Percentiles rank a stretch among this genome's conserved stretches.
These are phyloP conservation scores for Rhynchophorus ferrugineus DNA, from an alignment of 1,140 invertebrate genomes.

Conservation along the genomic window DNA sequence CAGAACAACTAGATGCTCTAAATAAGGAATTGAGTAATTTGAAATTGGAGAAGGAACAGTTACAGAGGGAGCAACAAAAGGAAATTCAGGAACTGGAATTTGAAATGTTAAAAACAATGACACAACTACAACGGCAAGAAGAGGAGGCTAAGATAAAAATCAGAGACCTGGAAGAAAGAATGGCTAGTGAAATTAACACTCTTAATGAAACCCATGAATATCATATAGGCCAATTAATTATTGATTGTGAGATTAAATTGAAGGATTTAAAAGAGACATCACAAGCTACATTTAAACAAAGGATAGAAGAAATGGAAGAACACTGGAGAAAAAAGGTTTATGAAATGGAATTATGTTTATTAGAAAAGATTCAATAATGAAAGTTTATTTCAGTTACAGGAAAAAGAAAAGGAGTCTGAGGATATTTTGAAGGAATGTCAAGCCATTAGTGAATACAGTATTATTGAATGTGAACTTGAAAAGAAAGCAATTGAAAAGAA, in stretches of 20 bases:
- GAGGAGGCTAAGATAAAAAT: conserved; percentile 16
- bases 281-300: conserved; percentile 3
- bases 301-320: conserved; percentile 39
- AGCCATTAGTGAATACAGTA: conserved; percentile 45
- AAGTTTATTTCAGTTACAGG: conserved; percentile 33
- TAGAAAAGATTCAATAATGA: neutral
- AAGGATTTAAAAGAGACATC: conserved; percentile 37
- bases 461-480: conserved; percentile 46
- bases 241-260: conserved; percentile 37
- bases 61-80: conserved; percentile 26
- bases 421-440: conserved; percentile 46
- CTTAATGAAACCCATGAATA: conserved; percentile 29
- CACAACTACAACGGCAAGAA: conserved; percentile 28
- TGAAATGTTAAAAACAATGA: conserved; percentile 30
- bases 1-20: conserved; percentile 36
- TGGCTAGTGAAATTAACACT: conserved; percentile 34
- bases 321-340: conserved; percentile 37
- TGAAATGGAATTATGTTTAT: no score
- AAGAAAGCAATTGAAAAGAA: conserved; percentile 43
- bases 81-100: conserved; percentile 31
- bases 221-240: conserved; percentile 24
- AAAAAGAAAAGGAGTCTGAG: conserved; percentile 41
- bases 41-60: conserved; percentile 36
- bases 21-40: conserved; percentile 38
- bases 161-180: conserved; percentile 18